Evolutionary conservation across 2,113 vertebrate species (phyloP), one percentile per base, ranked within the genome.

Genomic region (Podiceps cristatus): DNA sequence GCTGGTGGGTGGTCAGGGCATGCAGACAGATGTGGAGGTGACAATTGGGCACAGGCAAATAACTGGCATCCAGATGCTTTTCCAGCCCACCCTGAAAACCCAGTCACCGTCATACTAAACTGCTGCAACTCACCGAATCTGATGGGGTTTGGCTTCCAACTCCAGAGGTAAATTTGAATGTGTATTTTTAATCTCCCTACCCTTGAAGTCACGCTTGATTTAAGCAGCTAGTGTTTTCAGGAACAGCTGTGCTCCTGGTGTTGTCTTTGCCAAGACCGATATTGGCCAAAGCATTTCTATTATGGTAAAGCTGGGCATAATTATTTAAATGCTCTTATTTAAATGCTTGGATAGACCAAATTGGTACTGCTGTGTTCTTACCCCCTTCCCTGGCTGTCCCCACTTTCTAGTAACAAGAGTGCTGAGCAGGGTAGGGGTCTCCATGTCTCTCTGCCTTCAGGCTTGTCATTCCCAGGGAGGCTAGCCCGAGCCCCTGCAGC

Each of bases 301-400:
- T 71, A 55, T 1, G 0, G 42, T 62, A 76, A 45, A 37, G 63
- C 35, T 3, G 8, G 50, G 67, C 77, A 37, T 35, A 8, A 85
- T 37, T 37, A 37, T 37, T 37, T 37, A 37, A 37, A 37, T 31
- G 44, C 59, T 80, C 1, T 59, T 71, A 73, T n/a, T 83, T 68
- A 90, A 90, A 79, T 80, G 63, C 67, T 83, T 88, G 53, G 75
- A 52, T 73, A 93, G 59, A 50, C 22, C 33, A 31, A 7, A 7
- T 25, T 8, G 10, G 22, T 5, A 15, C 17, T 0, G 0, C 50
- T 11, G 45, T 13, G 25, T 13, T 33, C 16, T 19, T 23, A 25
- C n/a, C n/a, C n/a, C 55, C 37, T 18, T 67, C 42, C 60, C 4
- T 40, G 37, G 8, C 52, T 31, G 7, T 3, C 13, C 66, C 15